Conservation (phyloP, 2,888 invertebrate genomes). For the Rotaria magnacalcarata region DNA sequence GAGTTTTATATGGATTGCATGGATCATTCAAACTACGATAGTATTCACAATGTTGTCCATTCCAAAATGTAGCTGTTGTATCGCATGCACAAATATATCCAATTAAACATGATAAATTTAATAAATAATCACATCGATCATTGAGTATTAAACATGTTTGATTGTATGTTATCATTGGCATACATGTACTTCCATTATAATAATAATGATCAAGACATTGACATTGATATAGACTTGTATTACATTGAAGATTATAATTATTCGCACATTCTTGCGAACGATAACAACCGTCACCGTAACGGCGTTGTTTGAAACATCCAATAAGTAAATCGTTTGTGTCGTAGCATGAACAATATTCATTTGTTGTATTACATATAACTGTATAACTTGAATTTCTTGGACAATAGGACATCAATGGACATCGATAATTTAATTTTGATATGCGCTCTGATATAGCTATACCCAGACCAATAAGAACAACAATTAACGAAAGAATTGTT, state of each 20-base stretch:
- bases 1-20: neutral
- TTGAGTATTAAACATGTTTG: neutral
- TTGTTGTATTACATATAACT: neutral
- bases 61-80: constrained; percentile 37
- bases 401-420: neutral
- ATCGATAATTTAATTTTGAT: neutral
- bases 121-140: constrained; percentile 6
- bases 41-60: constrained; percentile 38
- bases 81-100: constrained; percentile 37
- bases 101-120: constrained; percentile 38
- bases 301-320: neutral
- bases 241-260: neutral
- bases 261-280: neutral
- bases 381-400: neutral
- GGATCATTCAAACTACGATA: neutral
- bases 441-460: neutral
- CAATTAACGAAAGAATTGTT: neutral
- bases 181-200: neutral
- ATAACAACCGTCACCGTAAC: neutral
- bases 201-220: neutral
- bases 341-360: neutral
- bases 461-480: neutral
- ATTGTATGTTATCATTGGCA: neutral
- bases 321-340: neutral
- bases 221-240: constrained; percentile 4